A percentile compares a stretch with the other conserved stretches of the same genome.
Conservation (phyloP, 1,140 invertebrate species). For the Rhyzopertha dominica region DNA sequence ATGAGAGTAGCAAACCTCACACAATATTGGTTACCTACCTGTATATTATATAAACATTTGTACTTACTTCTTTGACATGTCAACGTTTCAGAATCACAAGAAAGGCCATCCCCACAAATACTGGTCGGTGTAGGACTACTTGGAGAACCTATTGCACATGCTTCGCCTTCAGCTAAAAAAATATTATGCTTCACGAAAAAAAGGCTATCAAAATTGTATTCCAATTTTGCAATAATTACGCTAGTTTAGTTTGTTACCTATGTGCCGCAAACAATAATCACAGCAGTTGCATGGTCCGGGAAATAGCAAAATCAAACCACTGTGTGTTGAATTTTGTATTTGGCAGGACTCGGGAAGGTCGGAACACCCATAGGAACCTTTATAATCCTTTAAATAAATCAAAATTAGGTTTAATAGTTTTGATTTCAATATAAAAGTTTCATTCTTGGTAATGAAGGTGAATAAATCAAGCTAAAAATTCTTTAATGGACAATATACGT, state of each 20-base stretch:
- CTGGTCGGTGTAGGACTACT: slow-evolving; percentile 30
- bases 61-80: slow-evolving; percentile 29
- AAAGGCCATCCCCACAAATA: slow-evolving; percentile 46
- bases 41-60: not conserved
- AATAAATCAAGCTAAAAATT: too few species aligned
- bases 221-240: not conserved
- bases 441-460: too few species aligned
- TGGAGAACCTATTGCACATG: slow-evolving; percentile 41
- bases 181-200: slow-evolving; percentile 3
- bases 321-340: slow-evolving; percentile 49
- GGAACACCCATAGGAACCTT: too few species aligned
- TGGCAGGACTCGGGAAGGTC: slow-evolving; percentile 41
- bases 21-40: not conserved
- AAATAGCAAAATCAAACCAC: slow-evolving; percentile 47
- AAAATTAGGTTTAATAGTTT: too few species aligned
- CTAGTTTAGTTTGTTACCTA: slow-evolving; percentile 37
- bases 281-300: slow-evolving; percentile 56
- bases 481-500: too few species aligned
- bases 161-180: slow-evolving; percentile 37
- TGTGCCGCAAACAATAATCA: slow-evolving; percentile 50
- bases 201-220: not conserved
- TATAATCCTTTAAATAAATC: too few species aligned
- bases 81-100: slow-evolving; percentile 31
- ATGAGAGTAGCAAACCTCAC: not conserved
- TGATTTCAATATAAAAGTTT: too few species aligned